Evolutionary conservation across 2,888 invertebrate genomes (phyloP).

Genomic region (Ceramica pisi): DNA sequence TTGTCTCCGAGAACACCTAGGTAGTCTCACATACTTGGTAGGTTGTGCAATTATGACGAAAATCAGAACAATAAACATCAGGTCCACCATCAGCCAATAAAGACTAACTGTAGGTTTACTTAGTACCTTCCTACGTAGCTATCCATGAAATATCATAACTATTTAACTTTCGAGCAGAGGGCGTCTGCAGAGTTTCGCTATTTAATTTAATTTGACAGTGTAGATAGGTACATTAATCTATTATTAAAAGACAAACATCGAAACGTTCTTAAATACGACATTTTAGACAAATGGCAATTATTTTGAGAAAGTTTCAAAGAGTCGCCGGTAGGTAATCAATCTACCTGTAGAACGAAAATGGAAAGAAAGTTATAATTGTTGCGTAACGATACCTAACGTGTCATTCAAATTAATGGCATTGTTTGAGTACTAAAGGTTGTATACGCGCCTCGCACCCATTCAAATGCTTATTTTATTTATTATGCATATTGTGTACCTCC

Average conservation of each 20-base stretch:
- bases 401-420: constrained; percentile 67
- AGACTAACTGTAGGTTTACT: no score
- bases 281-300: constrained; percentile 62
- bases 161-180: no score
- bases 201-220: not conserved
- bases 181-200: not conserved
- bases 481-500: constrained; percentile 43
- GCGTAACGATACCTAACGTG: constrained; percentile 63
- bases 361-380: constrained; percentile 68
- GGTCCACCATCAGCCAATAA: no score
- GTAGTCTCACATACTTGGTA: no score
- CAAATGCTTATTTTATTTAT: constrained; percentile 50
- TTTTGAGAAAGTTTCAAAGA: constrained; percentile 60
- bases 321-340: constrained; percentile 58
- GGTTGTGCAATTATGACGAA: no score
- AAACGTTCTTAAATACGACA: constrained; percentile 21
- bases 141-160: no score
- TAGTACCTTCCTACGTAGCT: no score
- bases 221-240: not conserved
- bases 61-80: no score
- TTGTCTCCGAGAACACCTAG: no score
- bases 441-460: constrained; percentile 43
- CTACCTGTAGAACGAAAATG: constrained; percentile 52
- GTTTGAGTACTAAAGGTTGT: constrained; percentile 51
- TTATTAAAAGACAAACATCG: not conserved